Conservation (phyloP, 2,888 invertebrate species). For the Cryptophagus acutangulus region DNA sequence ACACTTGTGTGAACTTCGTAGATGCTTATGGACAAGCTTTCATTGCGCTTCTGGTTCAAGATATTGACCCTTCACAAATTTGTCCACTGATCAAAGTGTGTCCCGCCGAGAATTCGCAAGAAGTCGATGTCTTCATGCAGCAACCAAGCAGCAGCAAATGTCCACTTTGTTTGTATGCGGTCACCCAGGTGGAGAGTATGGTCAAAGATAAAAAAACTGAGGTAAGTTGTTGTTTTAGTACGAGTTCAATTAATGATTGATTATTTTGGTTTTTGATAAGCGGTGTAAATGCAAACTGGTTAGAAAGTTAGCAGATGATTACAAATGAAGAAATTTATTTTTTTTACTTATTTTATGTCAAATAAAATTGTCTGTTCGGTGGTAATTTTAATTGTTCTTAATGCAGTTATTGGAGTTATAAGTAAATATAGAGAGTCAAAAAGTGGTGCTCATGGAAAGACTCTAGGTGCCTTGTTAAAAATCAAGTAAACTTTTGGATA, state of each 20-base stretch:
- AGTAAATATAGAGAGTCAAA: no score
- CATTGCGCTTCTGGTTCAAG: constrained; percentile 71
- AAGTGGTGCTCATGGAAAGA: no score
- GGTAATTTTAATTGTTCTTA: constrained; percentile 1
- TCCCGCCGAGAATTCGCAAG: constrained; percentile 51
- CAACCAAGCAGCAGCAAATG: constrained; percentile 65
- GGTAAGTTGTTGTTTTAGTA: constrained; percentile 48
- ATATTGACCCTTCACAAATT: constrained; percentile 69
- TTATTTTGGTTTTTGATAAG: not conserved
- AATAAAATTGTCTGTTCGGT: no score
- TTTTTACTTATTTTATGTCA: no score
- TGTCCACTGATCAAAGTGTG: constrained; percentile 72
- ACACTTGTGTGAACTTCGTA: constrained; percentile 70
- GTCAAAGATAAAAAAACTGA: constrained; percentile 71
- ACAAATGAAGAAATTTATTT: no score
- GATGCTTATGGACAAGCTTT: constrained; percentile 74
- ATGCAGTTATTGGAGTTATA: not conserved
- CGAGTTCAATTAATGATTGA: not conserved
- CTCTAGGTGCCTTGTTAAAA: no score
- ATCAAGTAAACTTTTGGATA: no score
- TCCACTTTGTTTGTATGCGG: constrained; percentile 77
- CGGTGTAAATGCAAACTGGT: not conserved
- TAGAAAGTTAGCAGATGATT: no score
- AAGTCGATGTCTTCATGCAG: constrained; percentile 53
- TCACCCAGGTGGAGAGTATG: constrained; percentile 68